phyloP scores from a whole-genome alignment of 2,113 vertebrate species.

The Dicaeum eximium region DNA sequence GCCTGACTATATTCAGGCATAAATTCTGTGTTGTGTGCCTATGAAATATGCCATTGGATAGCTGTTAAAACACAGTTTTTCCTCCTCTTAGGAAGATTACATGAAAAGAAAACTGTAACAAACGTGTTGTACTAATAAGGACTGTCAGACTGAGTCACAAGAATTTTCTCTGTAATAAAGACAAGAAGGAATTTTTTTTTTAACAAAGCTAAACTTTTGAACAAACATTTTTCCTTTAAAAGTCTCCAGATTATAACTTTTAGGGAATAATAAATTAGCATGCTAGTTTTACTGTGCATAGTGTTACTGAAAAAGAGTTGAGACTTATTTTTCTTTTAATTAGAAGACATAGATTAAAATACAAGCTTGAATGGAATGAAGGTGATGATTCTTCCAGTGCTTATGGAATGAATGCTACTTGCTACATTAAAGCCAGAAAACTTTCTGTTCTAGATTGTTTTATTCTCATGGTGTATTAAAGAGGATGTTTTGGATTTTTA shows the following conservation, averaged over 20 bases:
- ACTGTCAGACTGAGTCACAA: background rate
- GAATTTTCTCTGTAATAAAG: background rate
- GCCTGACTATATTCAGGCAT: background rate
- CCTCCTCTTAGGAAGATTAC: background rate
- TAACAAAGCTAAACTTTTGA: background rate
- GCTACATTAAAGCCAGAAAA: background rate
- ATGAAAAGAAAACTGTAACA: conserved; percentile 42
- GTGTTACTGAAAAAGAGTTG: background rate
- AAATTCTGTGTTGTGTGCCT: background rate
- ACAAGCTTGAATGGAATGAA: background rate
- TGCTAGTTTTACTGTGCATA: background rate
- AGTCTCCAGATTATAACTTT: background rate
- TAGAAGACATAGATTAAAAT: background rate
- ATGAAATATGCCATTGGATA: conserved; percentile 29
- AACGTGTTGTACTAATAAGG: background rate
- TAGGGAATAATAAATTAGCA: background rate
- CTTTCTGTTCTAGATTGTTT: background rate
- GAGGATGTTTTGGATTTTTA: background rate
- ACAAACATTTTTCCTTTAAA: background rate
- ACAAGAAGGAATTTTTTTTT: background rate
- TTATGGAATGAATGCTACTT: background rate
- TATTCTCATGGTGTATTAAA: background rate
- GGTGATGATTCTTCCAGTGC: background rate
- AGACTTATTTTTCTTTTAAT: background rate
- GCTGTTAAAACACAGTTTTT: conserved; percentile 3